Conservation (phyloP, 2,888 invertebrate genomes). For the Epirrhoe tristata region DNA sequence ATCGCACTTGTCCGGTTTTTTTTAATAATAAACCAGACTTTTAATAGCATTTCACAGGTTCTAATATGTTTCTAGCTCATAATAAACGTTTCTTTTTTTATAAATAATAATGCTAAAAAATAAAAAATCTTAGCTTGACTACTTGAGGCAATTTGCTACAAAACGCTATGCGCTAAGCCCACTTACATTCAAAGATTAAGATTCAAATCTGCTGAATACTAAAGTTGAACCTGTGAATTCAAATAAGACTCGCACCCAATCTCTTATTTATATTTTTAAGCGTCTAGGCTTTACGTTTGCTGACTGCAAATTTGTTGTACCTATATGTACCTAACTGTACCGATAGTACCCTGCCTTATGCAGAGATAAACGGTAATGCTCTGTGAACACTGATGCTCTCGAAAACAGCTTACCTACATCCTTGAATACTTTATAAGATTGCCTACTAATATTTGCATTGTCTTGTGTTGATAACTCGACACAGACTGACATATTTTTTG, state of each 20-base stretch:
- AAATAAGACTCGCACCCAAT: slow-evolving; percentile 62
- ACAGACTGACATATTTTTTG: slow-evolving; percentile 13
- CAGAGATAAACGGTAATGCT: slow-evolving; percentile 56
- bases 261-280: slow-evolving; percentile 54
- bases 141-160: slow-evolving; percentile 56
- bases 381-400: slow-evolving; percentile 51
- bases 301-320: slow-evolving; percentile 61
- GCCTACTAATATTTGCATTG: slow-evolving; percentile 30
- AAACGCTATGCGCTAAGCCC: slow-evolving; percentile 55
- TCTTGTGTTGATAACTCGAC: slow-evolving; percentile 1
- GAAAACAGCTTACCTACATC: slow-evolving; percentile 45
- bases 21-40: too few relatives aligned
- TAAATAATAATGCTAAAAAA: too few relatives aligned
- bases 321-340: slow-evolving; percentile 59
- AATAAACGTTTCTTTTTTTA: too few relatives aligned
- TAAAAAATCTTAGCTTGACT: slow-evolving; percentile 42
- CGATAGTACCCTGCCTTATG: slow-evolving; percentile 50
- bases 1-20: too few relatives aligned
- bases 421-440: slow-evolving; percentile 41
- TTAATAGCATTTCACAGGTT: too few relatives aligned
- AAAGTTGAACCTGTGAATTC: slow-evolving; percentile 65
- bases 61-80: too few relatives aligned
- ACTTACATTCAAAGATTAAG: slow-evolving; percentile 65
- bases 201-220: slow-evolving; percentile 64
- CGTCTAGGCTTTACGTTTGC: slow-evolving; percentile 59